Evolutionary conservation across 2,797 vertebrate genomes (phyloP), one percentile per base, ranked within the genome.

Genomic region (Platalea minor): DNA sequence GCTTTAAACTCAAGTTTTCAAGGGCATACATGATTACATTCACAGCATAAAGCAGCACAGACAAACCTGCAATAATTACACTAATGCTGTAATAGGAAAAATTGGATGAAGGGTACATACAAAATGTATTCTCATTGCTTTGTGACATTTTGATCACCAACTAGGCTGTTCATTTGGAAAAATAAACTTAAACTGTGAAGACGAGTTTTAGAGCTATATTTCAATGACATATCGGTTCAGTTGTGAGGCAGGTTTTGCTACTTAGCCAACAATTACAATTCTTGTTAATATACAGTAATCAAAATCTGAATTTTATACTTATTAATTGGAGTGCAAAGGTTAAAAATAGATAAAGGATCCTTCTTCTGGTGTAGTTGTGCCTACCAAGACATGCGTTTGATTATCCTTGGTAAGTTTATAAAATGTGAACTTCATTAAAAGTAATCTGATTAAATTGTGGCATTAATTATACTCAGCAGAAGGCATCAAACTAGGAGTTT

Each of bases 371-470:
- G 24, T 74, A 92, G 68, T 43, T 83, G 43, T 76, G 50, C 37
- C 59, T 84, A 89, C 46, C 25, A 82, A 92, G 46, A 72, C n/a
- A 74, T 81, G 63, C n/a, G 60, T 57, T 41, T 83, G 70, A 79
- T 91, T 94, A 94, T 81, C 41, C 15, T 61, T 59, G 11, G 11
- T 79, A 88, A 83, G 35, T 74, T 76, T 64, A 85, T 85, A 82
- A 94, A 92, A 85, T 63, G 14, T 77, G 56, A 93, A 79, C 37
- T 72, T 95, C 48, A 69, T 81, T 68, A 89, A 88, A 95, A 94
- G 26, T 65, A 92, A 93, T 91, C 78, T 91, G 85, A 88, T 94
- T 91, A 89, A 89, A 94, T 72, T 74, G 16, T 93, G 56, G 88
- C 87, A 88, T 95, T 91, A 89, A 92, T 95, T 89, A 74, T 82